Evolutionary conservation across 1,140 invertebrate genomes (phyloP).

Genomic region (Lepidotrigona ventralis): DNA sequence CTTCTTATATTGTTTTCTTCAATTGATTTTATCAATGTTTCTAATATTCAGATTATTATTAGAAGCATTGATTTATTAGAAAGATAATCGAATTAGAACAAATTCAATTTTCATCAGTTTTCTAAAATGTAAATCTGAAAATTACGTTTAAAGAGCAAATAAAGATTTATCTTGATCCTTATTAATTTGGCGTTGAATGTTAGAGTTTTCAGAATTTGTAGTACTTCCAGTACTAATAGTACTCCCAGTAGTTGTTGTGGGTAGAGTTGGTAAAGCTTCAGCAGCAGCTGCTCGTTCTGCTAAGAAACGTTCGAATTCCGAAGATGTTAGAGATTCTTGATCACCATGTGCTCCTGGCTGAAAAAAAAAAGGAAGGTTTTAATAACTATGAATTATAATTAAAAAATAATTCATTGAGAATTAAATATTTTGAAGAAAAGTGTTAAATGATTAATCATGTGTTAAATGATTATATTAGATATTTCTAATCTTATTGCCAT

Average conservation of each 20-base stretch:
- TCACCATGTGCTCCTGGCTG: conserved; percentile 72
- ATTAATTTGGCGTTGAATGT: conserved; percentile 73
- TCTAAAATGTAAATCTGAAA: conserved; percentile 25
- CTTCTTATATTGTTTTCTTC: conserved; percentile 5
- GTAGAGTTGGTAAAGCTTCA: conserved; percentile 82
- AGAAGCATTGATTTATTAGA: conserved; percentile 38
- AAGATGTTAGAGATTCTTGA: conserved; percentile 86
- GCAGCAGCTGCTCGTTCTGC: conserved; percentile 93
- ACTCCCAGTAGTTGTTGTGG: conserved; percentile 63
- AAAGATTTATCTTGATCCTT: conserved; percentile 79
- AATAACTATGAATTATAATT: neutral
- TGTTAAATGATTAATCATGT: neutral
- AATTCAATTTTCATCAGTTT: conserved; percentile 30
- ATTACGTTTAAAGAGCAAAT: conserved; percentile 75
- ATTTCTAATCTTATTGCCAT: neutral
- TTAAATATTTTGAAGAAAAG: conserved; percentile 14
- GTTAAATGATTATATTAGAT: neutral
- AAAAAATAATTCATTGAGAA: neutral
- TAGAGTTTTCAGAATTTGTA: conserved; percentile 64
- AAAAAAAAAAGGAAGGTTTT: neutral
- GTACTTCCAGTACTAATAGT: conserved; percentile 66
- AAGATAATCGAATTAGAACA: conserved; percentile 32
- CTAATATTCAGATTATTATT: conserved; percentile 43
- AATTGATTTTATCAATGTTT: conserved; percentile 34
- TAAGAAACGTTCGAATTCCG: conserved; percentile 96